A percentile compares a stretch with the other conserved stretches of the same genome.
phyloP scores from a whole-genome alignment of 2,797 vertebrate genomes.

The Amniataba percoides region DNA sequence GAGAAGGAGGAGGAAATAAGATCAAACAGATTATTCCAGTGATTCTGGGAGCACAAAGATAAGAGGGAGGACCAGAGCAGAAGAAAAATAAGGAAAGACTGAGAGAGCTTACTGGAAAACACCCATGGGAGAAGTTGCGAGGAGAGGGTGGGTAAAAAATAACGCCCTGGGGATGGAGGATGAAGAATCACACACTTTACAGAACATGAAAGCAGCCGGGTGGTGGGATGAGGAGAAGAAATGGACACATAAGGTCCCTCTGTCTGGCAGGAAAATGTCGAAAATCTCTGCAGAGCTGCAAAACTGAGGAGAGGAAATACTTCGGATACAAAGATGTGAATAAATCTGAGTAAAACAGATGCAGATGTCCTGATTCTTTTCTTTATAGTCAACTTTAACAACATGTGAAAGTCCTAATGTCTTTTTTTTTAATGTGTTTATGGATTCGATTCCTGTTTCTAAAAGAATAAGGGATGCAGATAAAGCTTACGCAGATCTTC shows the following conservation, averaged over 20 bases:
- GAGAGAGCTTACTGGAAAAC: constrained; percentile 18
- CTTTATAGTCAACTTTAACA: neutral
- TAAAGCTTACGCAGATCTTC: neutral
- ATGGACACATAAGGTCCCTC: neutral
- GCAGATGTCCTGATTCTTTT: neutral
- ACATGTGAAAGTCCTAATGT: neutral
- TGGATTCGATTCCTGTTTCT: neutral
- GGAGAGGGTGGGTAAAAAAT: constrained; percentile 9
- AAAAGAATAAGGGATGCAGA: neutral
- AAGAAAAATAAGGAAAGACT: constrained; percentile 20
- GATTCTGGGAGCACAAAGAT: constrained; percentile 55
- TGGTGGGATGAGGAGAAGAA: constrained; percentile 6
- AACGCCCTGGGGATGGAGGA: constrained; percentile 18
- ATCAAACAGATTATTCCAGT: constrained; percentile 65
- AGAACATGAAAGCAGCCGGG: constrained; percentile 29
- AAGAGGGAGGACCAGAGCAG: constrained; percentile 39
- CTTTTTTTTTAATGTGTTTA: neutral
- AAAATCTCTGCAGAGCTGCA: constrained; percentile 7
- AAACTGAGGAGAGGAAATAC: neutral
- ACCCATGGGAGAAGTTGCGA: constrained; percentile 41
- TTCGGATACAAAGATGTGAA: neutral
- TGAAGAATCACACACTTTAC: constrained; percentile 19
- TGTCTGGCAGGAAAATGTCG: neutral
- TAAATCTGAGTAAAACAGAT: neutral
- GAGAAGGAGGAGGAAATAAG: constrained; percentile 28